A percentile compares a stretch with the other conserved stretches of the same genome.
These are phyloP conservation scores for Tipula helvola DNA, from an alignment of 2,888 invertebrate genomes.

Conservation along the genomic window DNA sequence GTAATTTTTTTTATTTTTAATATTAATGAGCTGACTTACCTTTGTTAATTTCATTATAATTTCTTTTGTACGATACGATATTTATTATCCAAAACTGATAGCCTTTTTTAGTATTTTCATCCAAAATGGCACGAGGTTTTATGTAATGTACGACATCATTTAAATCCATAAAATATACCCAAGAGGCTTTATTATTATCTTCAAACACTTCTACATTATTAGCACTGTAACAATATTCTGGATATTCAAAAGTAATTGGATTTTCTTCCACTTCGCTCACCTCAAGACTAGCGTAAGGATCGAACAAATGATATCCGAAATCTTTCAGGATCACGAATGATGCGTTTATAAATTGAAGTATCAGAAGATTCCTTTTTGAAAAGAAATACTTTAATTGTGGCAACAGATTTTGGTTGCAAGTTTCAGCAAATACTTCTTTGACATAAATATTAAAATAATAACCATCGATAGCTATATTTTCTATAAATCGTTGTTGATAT, in stretches of 20 bases:
- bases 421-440: slow-evolving; percentile 39
- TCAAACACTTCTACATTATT: background rate
- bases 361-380: slow-evolving; percentile 36
- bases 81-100: background rate
- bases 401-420: slow-evolving; percentile 28
- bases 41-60: background rate
- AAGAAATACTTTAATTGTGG: slow-evolving; percentile 23
- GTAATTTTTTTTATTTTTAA: background rate
- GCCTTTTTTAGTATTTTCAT: slow-evolving; percentile 12
- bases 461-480: slow-evolving; percentile 48
- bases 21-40: background rate
- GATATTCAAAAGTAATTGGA: slow-evolving; percentile 14
- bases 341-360: slow-evolving; percentile 43
- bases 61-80: background rate
- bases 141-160: slow-evolving; percentile 25
- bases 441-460: slow-evolving; percentile 47
- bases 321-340: slow-evolving; percentile 46
- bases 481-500: slow-evolving; percentile 46
- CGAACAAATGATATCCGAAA: slow-evolving; percentile 47
- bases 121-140: slow-evolving; percentile 21
- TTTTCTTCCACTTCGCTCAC: slow-evolving; percentile 22
- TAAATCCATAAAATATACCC: slow-evolving; percentile 26
- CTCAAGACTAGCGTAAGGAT: slow-evolving; percentile 40
- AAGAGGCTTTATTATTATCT: slow-evolving; percentile 27
- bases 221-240: slow-evolving; percentile 10